Percentiles rank a stretch among this genome's conserved stretches.
These are phyloP conservation scores for Siderastrea radians DNA, from an alignment of 92 coral and sea anemone genomes.

Conservation along the genomic window DNA sequence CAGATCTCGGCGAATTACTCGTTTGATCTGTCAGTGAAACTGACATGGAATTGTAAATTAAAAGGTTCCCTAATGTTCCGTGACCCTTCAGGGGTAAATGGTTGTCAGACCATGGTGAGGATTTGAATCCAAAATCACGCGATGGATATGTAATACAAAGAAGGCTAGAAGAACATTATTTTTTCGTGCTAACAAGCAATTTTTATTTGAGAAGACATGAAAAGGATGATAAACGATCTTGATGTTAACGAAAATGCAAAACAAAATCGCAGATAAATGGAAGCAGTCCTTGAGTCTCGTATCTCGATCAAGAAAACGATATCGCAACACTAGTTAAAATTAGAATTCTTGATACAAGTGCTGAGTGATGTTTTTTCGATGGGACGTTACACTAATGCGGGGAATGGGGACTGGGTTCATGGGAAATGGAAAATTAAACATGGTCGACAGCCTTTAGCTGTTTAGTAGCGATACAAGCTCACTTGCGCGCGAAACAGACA, in stretches of 20 bases:
- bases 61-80: not conserved
- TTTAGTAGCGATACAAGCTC: no score
- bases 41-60: not conserved
- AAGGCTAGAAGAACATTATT: not conserved
- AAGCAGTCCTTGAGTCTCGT: no score
- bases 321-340: no score
- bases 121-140: not conserved
- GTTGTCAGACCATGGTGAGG: not conserved
- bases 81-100: not conserved
- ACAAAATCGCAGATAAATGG: no score
- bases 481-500: no score
- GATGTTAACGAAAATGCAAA: not conserved
- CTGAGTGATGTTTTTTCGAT: no score
- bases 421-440: no score
- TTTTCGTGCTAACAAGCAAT: not conserved
- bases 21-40: not conserved
- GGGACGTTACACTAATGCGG: no score
- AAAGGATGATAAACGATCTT: not conserved
- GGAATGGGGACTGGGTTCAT: no score
- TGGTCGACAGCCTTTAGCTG: no score
- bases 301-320: no score
- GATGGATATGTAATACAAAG: not conserved
- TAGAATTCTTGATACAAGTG: no score
- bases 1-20: not conserved
- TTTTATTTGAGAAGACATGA: not conserved